Percentiles rank a stretch among this genome's conserved stretches.
Conservation (phyloP, 2,888 invertebrate genomes). For the Tenthredo mesomela region DNA sequence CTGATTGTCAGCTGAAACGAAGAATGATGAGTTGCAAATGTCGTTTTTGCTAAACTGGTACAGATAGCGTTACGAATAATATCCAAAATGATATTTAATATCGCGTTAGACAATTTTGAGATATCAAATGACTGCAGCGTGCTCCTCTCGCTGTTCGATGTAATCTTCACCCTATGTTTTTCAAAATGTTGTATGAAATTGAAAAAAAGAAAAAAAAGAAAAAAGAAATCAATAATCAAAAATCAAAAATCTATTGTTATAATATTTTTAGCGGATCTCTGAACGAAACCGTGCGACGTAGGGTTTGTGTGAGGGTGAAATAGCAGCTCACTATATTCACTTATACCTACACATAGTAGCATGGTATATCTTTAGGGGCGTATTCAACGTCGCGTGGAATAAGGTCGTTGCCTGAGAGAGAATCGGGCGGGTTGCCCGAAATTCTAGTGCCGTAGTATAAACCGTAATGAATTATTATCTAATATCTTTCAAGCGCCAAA, state of each 20-base stretch:
- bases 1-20: conserved; percentile 52
- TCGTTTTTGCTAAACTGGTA: conserved; percentile 48
- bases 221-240: too few species aligned
- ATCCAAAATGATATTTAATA: conserved; percentile 58
- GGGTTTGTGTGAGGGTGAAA: not conserved
- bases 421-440: conserved; percentile 28
- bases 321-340: conserved; percentile 1
- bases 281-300: not conserved
- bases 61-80: conserved; percentile 44
- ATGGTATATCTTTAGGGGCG: conserved; percentile 27
- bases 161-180: not conserved
- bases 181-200: not conserved
- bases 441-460: conserved; percentile 25
- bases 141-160: not conserved
- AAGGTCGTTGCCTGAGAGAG: conserved; percentile 30
- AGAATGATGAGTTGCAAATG: conserved; percentile 58
- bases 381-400: conserved; percentile 33
- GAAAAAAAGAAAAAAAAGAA: not conserved
- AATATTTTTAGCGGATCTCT: not conserved
- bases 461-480: conserved; percentile 45
- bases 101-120: conserved; percentile 54
- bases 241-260: not conserved
- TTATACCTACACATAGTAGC: not conserved
- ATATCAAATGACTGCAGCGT: not conserved
- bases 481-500: conserved; percentile 23